Percentiles rank a stretch among this genome's conserved stretches.
phyloP scores from a whole-genome alignment of 2,113 vertebrate genomes.

The Sterna hirundo region DNA sequence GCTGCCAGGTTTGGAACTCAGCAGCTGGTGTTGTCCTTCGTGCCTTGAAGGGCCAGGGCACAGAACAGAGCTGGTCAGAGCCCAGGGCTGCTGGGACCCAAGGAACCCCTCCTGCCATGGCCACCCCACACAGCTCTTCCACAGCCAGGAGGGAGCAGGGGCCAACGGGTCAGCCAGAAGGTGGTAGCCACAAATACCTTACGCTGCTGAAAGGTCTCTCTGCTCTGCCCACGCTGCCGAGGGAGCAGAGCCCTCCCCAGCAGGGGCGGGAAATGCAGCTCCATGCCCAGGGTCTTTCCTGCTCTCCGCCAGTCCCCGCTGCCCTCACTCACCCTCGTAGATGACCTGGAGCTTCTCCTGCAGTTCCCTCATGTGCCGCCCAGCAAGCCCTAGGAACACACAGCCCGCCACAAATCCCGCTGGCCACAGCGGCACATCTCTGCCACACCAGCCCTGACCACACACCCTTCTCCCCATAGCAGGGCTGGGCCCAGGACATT shows the following conservation, averaged over 20 bases:
- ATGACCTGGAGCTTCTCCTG: neutral
- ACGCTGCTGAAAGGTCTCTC: neutral
- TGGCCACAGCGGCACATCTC: neutral
- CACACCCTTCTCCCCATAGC: too few relatives aligned
- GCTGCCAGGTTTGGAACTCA: neutral
- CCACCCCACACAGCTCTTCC: neutral
- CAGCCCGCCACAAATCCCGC: too few relatives aligned
- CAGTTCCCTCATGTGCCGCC: neutral
- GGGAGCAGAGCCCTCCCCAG: neutral
- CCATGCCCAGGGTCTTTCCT: neutral
- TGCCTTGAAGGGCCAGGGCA: neutral
- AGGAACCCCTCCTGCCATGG: neutral
- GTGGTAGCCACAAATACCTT: neutral
- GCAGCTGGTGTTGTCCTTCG: neutral
- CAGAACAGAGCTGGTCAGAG: neutral
- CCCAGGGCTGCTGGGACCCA: accelerated
- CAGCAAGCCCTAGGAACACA: neutral
- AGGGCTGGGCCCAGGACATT: too few relatives aligned
- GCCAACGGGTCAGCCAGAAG: neutral
- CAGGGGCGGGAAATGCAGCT: neutral
- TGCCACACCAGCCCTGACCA: too few relatives aligned
- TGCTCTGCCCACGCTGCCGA: neutral
- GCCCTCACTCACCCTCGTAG: neutral
- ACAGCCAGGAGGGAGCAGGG: neutral
- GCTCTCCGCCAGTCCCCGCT: neutral